phyloP scores from a whole-genome alignment of 2,888 invertebrate species.

The Beris chalybata region DNA sequence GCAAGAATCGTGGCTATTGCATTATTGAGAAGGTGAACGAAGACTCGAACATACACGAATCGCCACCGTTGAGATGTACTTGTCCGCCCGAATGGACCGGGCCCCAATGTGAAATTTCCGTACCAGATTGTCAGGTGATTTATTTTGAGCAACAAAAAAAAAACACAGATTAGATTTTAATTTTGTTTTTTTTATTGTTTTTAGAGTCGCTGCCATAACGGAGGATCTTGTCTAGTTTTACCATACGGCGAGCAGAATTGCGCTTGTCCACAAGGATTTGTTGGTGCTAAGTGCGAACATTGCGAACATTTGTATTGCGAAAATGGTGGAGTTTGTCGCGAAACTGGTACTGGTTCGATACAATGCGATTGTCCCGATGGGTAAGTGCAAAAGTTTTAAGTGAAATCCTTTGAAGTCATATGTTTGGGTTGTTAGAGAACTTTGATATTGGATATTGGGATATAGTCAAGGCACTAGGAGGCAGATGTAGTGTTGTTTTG shows the following conservation, averaged over 20 bases:
- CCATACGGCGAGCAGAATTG: constrained; percentile 56
- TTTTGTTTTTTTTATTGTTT: not conserved
- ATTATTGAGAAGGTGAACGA: constrained; percentile 54
- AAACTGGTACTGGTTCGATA: constrained; percentile 52
- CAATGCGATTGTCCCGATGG: constrained; percentile 63
- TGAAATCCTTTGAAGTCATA: too few relatives aligned
- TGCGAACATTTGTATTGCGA: constrained; percentile 63
- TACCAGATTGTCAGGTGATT: constrained; percentile 59
- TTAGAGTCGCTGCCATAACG: constrained; percentile 62
- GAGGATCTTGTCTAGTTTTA: constrained; percentile 61
- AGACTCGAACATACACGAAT: constrained; percentile 41
- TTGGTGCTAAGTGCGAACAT: constrained; percentile 62
- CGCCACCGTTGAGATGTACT: constrained; percentile 58
- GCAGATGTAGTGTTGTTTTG: too few relatives aligned
- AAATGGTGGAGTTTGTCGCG: constrained; percentile 64
- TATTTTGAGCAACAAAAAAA: not conserved
- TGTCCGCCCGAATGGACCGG: constrained; percentile 69
- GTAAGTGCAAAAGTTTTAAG: constrained; percentile 44
- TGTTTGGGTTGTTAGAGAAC: too few relatives aligned
- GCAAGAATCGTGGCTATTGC: constrained; percentile 66
- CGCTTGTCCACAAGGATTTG: constrained; percentile 60
- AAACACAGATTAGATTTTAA: not conserved
- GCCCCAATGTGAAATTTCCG: constrained; percentile 64
- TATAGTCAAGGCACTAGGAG: too few relatives aligned
- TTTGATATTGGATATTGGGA: too few relatives aligned